Conservation (phyloP, 2,797 vertebrate species). For the Macroramphosus scolopax region DNA sequence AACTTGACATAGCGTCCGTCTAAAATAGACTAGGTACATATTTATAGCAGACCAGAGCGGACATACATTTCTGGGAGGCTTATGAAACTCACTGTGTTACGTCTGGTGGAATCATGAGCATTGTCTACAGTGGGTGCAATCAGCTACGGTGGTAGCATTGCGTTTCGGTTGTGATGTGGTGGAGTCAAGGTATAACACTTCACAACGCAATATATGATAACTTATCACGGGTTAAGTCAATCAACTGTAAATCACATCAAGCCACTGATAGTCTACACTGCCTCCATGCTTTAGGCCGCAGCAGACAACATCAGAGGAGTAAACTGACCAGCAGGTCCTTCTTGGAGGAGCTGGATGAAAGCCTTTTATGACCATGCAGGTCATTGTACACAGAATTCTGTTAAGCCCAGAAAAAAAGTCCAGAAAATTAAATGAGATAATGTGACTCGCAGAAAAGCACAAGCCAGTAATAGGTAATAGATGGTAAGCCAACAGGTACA, state of each 20-base stretch:
- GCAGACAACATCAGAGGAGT: conserved; percentile 8
- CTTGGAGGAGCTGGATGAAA: conserved; percentile 75
- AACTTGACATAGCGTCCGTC: too few relatives aligned
- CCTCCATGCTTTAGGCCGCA: conserved; percentile 35
- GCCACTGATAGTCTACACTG: conserved; percentile 10
- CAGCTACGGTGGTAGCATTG: too few relatives aligned
- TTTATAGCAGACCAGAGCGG: too few relatives aligned
- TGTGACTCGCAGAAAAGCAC: conserved; percentile 1
- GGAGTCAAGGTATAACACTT: not conserved
- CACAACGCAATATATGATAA: conserved; percentile 11
- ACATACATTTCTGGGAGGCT: too few relatives aligned
- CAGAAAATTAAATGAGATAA: conserved; percentile 14
- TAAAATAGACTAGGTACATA: too few relatives aligned
- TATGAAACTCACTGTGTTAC: too few relatives aligned
- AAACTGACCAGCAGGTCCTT: conserved; percentile 90
- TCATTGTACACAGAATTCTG: conserved; percentile 87
- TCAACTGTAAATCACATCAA: conserved; percentile 18
- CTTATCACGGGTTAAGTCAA: conserved; percentile 10
- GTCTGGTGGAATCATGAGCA: too few relatives aligned
- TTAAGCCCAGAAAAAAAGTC: conserved; percentile 30
- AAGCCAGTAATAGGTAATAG: conserved; percentile 13
- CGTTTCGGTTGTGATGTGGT: too few relatives aligned
- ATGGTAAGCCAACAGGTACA: conserved; percentile 56
- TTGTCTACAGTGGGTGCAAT: too few relatives aligned
- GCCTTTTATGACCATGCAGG: conserved; percentile 80